Base-by-base conservation (phyloP, 2,888 invertebrate genomes). In the Automeris io region DNA sequence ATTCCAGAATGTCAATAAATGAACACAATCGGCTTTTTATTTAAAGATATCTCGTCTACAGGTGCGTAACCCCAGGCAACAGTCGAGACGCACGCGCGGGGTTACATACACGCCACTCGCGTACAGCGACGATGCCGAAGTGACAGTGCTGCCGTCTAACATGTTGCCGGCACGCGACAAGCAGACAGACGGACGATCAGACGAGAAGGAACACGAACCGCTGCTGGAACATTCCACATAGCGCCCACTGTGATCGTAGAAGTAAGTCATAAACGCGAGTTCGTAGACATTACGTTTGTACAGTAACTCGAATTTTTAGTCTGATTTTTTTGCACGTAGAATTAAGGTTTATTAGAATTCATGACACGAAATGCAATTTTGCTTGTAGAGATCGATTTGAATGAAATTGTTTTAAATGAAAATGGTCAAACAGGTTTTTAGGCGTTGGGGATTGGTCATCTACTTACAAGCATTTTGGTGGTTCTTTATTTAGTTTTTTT, bases 141-240 rank as follows among this genome's bases (percentile, higher is more conserved):
- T 74, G 35, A 50, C 71, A 2, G 61, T 73, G 12, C 61, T 76
- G 24, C 53, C 67, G 6, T 46, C 73, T 24, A 66, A 62, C 41
- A 61, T 62, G 12, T 58, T 61, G 53, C 63, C 69, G 13, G 49
- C 54, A 11, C 37, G 45, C 45, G 61, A 61, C 38, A 51, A 41
- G 22, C 50, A 52, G 37, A 49, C 50, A 50, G 37, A 48, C 34
- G 41, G 49, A 23, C 37, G 42, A 40, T 29, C 21, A 25, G 33
- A 25, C 32, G 57, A 51, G 23, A 60, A 49, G 40, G 78, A 79
- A 49, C 54, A 68, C 38, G 69, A 75, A 42, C 64, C 80, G 12
- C 67, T 86, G 25, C 67, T 86, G 40, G 77, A 81, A 71, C 76
- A 78, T 61, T 70, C 76, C 70, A 77, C 80, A 63, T 80, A 83